Percentiles rank a stretch among this genome's conserved stretches.
phyloP scores from a whole-genome alignment of 2,113 vertebrate genomes.

The Ochotona curzoniae region DNA sequence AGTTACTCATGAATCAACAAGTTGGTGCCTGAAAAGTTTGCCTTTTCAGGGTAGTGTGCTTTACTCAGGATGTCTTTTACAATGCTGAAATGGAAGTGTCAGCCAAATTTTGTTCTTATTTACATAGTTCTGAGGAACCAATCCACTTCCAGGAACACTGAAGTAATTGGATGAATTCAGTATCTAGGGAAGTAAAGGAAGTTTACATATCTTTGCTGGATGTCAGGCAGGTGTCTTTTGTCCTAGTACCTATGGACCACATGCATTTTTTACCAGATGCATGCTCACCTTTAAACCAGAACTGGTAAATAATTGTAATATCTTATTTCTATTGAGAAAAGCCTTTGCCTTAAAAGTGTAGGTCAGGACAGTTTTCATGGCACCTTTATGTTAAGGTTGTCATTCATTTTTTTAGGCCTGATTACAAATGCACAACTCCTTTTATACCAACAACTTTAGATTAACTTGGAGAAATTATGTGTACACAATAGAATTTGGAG shows the following conservation, averaged over 20 bases:
- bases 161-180: not conserved
- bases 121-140: not conserved
- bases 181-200: not conserved
- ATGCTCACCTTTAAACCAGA: not conserved
- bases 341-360: not conserved
- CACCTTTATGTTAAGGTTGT: not conserved
- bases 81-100: not conserved
- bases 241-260: not conserved
- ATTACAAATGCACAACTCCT: not conserved
- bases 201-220: not conserved
- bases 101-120: not conserved
- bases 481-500: not conserved
- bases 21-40: not conserved
- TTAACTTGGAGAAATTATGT: not conserved
- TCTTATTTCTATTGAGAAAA: not conserved
- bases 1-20: not conserved
- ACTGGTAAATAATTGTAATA: not conserved
- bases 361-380: not conserved
- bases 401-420: not conserved
- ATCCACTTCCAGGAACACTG: not conserved
- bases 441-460: conserved; percentile 28
- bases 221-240: not conserved
- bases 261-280: not conserved
- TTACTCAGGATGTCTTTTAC: not conserved
- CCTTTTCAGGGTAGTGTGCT: not conserved